Evolutionary conservation across 2,113 vertebrate species (phyloP), one percentile per base, ranked within the genome.

Genomic region (Murina feae): DNA sequence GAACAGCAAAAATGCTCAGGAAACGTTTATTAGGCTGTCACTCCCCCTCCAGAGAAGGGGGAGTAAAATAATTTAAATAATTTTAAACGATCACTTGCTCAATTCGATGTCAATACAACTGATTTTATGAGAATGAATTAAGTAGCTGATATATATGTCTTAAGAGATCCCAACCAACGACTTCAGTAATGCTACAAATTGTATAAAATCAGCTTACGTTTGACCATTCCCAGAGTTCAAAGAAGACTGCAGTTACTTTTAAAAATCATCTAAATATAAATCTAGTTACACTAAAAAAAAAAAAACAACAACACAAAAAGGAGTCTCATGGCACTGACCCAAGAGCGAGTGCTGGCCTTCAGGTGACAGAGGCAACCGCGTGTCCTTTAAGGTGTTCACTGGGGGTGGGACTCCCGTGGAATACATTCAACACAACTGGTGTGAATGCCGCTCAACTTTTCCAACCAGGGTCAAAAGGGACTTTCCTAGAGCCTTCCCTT

Each of bases 401-500:
- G 49, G 11, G 5, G 2, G 12, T 0, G 5, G 13, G 32, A 72
- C 74, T 83, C 74, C 23, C 18, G 49, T 21, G 53, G 32, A 91
- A 89, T n/a, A 80, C 91, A 66, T 71, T 82, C 35, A 88, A 71
- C 28, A 88, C 53, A 91, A 89, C n/a, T 90, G 49, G 14, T 23
- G 23, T 30, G 66, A 58, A 76, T 17, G 66, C 7, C 53, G 53
- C n/a, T 49, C n/a, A 78, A 39, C 83, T 74, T 66, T 92, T 65
- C 76, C 65, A 68, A n/a, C 3, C 42, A 91, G 60, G 44, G 9
- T 90, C 72, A 63, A 82, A 94, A 87, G 92, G 76, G 87, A 85
- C 89, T 97, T 97, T 95, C 89, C 95, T 72, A 82, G 60, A 82
- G 25, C 37, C 74, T 96, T 93, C 79, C 58, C 37, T 86, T 88